These are phyloP conservation scores for Malaclemys terrapin DNA, from an alignment of 2,113 vertebrate species.

Conservation along the genomic window DNA sequence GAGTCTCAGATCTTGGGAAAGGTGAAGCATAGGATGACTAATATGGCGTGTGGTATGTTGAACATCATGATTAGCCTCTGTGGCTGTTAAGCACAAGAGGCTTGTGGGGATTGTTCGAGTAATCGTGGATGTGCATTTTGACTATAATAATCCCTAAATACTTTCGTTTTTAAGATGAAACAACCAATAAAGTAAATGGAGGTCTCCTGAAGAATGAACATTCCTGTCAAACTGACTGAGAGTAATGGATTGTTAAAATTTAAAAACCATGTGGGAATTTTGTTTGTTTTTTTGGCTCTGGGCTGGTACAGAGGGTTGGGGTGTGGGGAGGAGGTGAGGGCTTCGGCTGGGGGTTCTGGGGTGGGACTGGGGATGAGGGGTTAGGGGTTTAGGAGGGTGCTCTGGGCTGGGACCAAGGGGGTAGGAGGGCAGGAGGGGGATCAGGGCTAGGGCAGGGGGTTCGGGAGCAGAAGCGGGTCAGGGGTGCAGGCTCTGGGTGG, in stretches of 20 bases:
- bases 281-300: not conserved
- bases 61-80: not conserved
- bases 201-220: not conserved
- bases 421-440: no score
- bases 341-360: no score
- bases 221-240: not conserved
- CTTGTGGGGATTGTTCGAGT: not conserved
- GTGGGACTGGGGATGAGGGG: no score
- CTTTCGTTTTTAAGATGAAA: not conserved
- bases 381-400: no score
- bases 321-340: no score
- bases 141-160: not conserved
- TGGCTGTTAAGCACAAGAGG: not conserved
- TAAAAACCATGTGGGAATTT: not conserved
- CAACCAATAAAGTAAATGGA: not conserved
- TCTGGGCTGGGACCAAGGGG: no score
- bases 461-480: no score
- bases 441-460: no score
- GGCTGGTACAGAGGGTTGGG: no score
- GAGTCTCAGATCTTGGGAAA: not conserved
- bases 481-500: no score
- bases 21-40: not conserved
- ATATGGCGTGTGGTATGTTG: not conserved
- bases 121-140: not conserved
- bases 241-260: not conserved